These are phyloP conservation scores for Uria aalge DNA, from an alignment of 2,113 vertebrate genomes.

Conservation along the genomic window DNA sequence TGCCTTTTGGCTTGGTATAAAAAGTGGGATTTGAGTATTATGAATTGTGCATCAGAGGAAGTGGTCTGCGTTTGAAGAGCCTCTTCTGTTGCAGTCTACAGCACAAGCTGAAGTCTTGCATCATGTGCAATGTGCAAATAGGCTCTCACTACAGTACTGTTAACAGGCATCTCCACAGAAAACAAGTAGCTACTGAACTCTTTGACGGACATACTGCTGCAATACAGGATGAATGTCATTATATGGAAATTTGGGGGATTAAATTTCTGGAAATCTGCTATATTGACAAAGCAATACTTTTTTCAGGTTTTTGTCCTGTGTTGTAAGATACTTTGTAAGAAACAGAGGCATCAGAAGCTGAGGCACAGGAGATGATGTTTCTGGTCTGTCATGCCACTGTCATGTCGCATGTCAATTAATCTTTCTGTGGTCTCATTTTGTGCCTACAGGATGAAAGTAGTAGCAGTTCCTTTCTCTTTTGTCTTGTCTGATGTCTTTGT, in stretches of 20 bases:
- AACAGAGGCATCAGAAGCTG: background rate
- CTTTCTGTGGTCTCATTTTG: background rate
- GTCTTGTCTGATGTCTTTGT: background rate
- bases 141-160: accelerated
- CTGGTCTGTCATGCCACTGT: background rate
- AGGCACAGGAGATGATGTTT: background rate
- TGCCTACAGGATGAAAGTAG: background rate
- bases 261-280: background rate
- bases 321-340: background rate
- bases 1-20: background rate
- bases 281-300: background rate
- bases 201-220: background rate
- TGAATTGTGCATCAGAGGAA: background rate
- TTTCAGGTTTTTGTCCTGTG: background rate
- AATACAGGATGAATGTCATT: background rate
- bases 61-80: background rate
- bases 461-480: background rate
- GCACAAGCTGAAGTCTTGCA: background rate
- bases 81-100: background rate
- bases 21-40: background rate
- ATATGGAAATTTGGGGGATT: background rate
- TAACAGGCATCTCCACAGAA: background rate
- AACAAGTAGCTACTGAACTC: background rate
- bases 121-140: background rate
- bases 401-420: background rate